Evolutionary conservation across 2,888 invertebrate species (phyloP).

Genomic region (Caenorhabditis japonica): DNA sequence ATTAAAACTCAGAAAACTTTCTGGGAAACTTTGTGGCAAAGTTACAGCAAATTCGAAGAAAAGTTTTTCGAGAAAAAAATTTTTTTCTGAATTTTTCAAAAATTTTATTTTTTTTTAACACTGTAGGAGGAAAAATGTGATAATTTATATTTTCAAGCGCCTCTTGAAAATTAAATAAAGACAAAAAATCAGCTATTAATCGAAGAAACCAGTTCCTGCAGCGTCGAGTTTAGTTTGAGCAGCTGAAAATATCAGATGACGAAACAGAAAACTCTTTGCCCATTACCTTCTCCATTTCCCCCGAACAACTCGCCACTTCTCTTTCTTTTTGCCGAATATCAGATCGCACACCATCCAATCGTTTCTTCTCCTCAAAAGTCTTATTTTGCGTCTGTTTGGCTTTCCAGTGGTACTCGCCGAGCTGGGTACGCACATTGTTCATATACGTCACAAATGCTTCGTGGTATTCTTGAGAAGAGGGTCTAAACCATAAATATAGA

Average conservation of each 20-base stretch:
- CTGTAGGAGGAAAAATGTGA: too few relatives aligned
- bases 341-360: not conserved
- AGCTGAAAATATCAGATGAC: too few relatives aligned
- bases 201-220: constrained; percentile 1
- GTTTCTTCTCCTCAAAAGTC: not conserved
- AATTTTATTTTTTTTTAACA: too few relatives aligned
- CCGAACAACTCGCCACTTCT: constrained; percentile 7
- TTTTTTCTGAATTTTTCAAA: too few relatives aligned
- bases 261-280: too few relatives aligned
- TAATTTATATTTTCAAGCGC: too few relatives aligned
- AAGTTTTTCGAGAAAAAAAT: too few relatives aligned
- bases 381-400: constrained; percentile 30
- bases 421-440: constrained; percentile 32
- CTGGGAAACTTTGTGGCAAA: too few relatives aligned
- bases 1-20: too few relatives aligned
- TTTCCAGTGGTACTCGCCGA: constrained; percentile 39
- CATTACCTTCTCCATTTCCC: constrained; percentile 18
- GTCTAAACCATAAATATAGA: constrained; percentile 7
- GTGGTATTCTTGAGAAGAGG: constrained; percentile 25
- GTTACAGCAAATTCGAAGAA: too few relatives aligned
- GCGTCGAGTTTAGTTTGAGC: not conserved
- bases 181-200: too few relatives aligned
- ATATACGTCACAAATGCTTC: constrained; percentile 43
- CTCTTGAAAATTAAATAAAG: too few relatives aligned
- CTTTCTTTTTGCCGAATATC: constrained; percentile 14